Conservation (phyloP, 2,797 vertebrate genomes). For the Sternotherus odoratus region DNA sequence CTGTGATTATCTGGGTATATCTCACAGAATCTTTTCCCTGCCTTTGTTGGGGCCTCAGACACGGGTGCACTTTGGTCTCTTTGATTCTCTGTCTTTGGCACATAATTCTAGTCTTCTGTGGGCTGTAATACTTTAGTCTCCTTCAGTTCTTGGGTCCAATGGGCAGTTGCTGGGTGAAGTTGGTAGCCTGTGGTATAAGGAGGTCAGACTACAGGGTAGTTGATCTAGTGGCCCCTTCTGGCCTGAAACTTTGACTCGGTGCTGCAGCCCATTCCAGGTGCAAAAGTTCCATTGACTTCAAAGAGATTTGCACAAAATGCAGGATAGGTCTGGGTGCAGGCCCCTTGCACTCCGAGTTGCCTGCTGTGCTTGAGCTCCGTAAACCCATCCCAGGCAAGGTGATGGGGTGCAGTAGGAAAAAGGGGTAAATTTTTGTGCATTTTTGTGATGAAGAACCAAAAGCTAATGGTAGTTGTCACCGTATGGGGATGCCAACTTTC, state of each 20-base stretch:
- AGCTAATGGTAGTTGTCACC: background rate
- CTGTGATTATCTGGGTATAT: background rate
- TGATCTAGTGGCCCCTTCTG: background rate
- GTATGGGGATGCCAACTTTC: too few relatives aligned
- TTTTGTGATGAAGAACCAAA: too few relatives aligned
- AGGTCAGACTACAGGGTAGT: background rate
- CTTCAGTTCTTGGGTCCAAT: background rate
- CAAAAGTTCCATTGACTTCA: background rate
- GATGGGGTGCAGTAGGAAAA: fast-evolving
- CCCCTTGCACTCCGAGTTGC: background rate
- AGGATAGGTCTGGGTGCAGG: background rate
- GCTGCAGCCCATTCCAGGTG: background rate
- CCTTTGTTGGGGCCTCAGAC: background rate
- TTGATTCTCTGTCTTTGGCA: background rate
- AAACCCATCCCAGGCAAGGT: fast-evolving
- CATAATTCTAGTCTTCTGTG: background rate
- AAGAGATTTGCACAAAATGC: background rate
- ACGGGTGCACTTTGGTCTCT: background rate
- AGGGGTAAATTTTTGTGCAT: too few relatives aligned
- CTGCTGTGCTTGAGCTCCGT: background rate
- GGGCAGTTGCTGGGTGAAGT: background rate
- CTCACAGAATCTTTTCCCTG: background rate
- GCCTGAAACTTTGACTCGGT: background rate
- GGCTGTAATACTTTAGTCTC: background rate
- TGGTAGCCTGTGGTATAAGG: background rate